These are phyloP conservation scores for Corythornis cristatus DNA, from an alignment of 2,113 vertebrate species.

Conservation along the genomic window DNA sequence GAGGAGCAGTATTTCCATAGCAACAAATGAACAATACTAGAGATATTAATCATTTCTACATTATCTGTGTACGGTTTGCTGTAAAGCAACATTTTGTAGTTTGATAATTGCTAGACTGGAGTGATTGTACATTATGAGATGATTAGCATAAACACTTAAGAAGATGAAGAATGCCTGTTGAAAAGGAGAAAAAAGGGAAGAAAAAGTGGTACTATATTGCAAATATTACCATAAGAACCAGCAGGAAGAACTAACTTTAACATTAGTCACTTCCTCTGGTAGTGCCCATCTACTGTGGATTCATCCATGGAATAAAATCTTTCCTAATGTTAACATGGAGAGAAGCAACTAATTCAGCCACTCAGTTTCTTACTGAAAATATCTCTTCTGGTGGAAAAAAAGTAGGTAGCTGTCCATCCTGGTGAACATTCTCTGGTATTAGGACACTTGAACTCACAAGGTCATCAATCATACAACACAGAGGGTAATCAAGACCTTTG, in stretches of 20 bases:
- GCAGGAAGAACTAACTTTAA: background rate
- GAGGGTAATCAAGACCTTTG: background rate
- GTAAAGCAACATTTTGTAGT: conserved; percentile 71
- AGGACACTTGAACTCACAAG: background rate
- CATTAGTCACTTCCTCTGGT: background rate
- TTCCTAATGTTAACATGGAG: background rate
- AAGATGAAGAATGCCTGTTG: conserved; percentile 63
- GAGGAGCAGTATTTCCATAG: conserved; percentile 73
- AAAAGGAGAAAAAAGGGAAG: conserved; percentile 25
- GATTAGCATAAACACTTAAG: conserved; percentile 77
- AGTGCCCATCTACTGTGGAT: background rate
- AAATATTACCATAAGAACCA: conserved; percentile 41
- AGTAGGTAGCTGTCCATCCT: background rate
- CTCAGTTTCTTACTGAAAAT: background rate
- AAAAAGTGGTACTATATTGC: background rate
- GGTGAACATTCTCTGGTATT: background rate
- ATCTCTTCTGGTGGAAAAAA: background rate
- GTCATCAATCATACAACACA: background rate
- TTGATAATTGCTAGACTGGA: conserved; percentile 75
- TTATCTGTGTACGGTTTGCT: conserved; percentile 69
- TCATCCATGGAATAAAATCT: background rate
- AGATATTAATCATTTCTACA: conserved; percentile 74
- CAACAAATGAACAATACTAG: conserved; percentile 76
- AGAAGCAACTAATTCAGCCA: background rate
- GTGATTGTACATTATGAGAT: conserved; percentile 69